Conservation (phyloP, 2,797 vertebrate species). For the Pterois miles region DNA sequence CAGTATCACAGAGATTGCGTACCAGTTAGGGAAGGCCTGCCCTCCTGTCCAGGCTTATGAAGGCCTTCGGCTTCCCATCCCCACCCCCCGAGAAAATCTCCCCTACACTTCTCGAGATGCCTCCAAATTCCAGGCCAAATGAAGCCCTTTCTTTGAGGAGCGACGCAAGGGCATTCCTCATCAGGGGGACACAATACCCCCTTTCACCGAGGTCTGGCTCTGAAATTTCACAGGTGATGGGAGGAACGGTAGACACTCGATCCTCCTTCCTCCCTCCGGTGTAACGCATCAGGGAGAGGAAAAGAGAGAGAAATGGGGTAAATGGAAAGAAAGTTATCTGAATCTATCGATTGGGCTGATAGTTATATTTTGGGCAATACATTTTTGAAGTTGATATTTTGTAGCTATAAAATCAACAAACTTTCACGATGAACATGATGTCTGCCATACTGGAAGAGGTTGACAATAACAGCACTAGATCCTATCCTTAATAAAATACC, state of each 20-base stretch:
- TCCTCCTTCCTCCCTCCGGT: conserved; percentile 74
- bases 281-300: conserved; percentile 36
- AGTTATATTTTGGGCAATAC: neutral
- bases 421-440: neutral
- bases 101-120: conserved; percentile 89
- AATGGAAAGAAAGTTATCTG: neutral
- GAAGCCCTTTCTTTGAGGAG: conserved; percentile 92
- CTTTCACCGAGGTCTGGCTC: conserved; percentile 92
- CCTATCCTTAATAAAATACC: neutral
- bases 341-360: neutral
- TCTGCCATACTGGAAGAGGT: neutral
- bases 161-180: conserved; percentile 90
- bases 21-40: neutral
- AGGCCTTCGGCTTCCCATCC: conserved; percentile 43
- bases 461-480: neutral
- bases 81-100: conserved; percentile 71
- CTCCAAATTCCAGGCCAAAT: conserved; percentile 97
- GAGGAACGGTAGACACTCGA: conserved; percentile 89
- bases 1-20: neutral
- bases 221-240: conserved; percentile 97
- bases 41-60: conserved; percentile 30
- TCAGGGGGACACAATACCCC: conserved; percentile 90
- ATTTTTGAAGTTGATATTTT: no score
- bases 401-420: neutral
- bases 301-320: conserved; percentile 26